Evolutionary conservation across 2,888 invertebrate species (phyloP).

Genomic region (Melitaea athalia): DNA sequence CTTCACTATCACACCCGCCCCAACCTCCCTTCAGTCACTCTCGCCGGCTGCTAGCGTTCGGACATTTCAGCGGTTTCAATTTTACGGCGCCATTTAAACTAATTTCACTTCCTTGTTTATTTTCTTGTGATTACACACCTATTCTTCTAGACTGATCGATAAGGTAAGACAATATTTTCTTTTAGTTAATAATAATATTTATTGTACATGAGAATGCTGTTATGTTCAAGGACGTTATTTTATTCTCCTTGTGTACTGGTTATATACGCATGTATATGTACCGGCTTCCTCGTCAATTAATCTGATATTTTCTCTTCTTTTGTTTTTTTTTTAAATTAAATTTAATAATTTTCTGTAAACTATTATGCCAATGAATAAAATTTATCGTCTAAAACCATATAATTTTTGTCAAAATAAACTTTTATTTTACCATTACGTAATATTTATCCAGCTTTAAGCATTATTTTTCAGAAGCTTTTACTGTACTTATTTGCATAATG

Average conservation of each 20-base stretch:
- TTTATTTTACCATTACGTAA: no score
- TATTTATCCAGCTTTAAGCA: no score
- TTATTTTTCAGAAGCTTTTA: no score
- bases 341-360: no score
- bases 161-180: constrained; percentile 24
- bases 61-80: constrained; percentile 53
- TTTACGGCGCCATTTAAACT: constrained; percentile 62
- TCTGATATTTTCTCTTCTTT: no score
- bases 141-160: constrained; percentile 1
- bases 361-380: no score
- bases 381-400: no score
- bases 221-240: constrained; percentile 50
- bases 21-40: constrained; percentile 66
- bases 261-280: constrained; percentile 24
- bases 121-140: background rate
- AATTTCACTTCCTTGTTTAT: constrained; percentile 54
- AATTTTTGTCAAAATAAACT: no score
- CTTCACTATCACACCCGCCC: constrained; percentile 46
- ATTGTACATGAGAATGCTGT: background rate
- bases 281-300: constrained; percentile 25
- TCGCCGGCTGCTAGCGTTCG: constrained; percentile 57
- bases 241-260: constrained; percentile 44
- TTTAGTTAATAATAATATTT: background rate
- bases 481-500: no score
- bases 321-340: no score